Evolutionary conservation across 92 coral and sea anemone species (phyloP).

Genomic region (Epizoanthus scotinus): DNA sequence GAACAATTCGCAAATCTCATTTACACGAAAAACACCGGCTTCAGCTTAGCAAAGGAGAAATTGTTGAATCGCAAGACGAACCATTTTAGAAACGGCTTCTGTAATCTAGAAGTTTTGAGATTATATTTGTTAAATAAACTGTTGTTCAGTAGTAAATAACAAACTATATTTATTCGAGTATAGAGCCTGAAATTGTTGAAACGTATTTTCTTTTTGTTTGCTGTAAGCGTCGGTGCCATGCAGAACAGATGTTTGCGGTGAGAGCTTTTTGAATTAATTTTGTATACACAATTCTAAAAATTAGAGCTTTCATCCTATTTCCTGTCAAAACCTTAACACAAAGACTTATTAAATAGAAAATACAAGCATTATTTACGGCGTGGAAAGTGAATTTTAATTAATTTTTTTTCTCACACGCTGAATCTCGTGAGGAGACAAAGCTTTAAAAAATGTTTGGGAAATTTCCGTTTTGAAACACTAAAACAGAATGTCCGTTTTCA

Average conservation of each 20-base stretch:
- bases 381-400: not conserved
- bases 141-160: not conserved
- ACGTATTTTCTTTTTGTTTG: not conserved
- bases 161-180: not conserved
- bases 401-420: not conserved
- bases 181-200: too few species aligned
- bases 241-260: constrained; percentile 17
- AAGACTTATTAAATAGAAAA: not conserved
- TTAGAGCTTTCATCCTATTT: not conserved
- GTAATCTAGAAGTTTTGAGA: too few species aligned
- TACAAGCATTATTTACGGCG: not conserved
- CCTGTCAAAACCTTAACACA: not conserved
- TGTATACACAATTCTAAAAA: not conserved
- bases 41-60: too few species aligned
- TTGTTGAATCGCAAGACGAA: too few species aligned
- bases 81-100: too few species aligned
- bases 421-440: too few species aligned
- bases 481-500: too few species aligned
- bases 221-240: constrained; percentile 8
- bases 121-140: too few species aligned
- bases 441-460: too few species aligned
- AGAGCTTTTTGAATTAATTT: not conserved
- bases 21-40: too few species aligned
- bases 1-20: too few species aligned
- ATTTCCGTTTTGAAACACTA: too few species aligned